These are phyloP conservation scores for Clarias laeviceps DNA, from an alignment of 2,797 vertebrate genomes.

Conservation along the genomic window DNA sequence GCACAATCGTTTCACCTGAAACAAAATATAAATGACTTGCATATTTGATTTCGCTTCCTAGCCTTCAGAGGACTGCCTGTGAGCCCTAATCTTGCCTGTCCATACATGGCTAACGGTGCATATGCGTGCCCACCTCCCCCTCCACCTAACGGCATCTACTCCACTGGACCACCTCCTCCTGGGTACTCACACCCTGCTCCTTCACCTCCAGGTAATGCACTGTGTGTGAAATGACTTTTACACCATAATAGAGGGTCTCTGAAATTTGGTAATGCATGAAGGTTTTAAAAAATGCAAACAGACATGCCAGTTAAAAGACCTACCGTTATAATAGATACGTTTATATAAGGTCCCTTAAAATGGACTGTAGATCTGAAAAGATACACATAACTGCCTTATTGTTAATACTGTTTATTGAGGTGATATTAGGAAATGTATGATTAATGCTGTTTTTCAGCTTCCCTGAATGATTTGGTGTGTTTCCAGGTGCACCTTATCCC, in stretches of 20 bases:
- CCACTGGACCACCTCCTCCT: constrained; percentile 78
- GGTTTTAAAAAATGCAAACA: neutral
- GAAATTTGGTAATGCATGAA: neutral
- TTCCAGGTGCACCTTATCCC: constrained; percentile 80
- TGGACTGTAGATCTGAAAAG: neutral
- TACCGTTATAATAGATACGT: neutral
- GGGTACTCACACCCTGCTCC: constrained; percentile 86
- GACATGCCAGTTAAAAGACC: neutral
- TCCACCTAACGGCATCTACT: constrained; percentile 85
- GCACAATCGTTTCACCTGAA: neutral
- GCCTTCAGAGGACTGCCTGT: constrained; percentile 91
- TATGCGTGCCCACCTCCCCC: constrained; percentile 83
- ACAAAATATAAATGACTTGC: neutral
- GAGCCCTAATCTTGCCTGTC: constrained; percentile 80
- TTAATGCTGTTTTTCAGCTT: neutral
- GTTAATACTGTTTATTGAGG: too few species aligned
- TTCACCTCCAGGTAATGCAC: constrained; percentile 79
- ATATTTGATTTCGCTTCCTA: constrained; percentile 55
- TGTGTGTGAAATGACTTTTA: neutral
- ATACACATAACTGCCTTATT: neutral
- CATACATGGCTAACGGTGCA: constrained; percentile 89
- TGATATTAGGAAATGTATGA: neutral
- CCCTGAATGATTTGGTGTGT: neutral
- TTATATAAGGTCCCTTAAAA: neutral
- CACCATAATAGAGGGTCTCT: neutral